Evolutionary conservation across 2,888 invertebrate species (phyloP), one percentile per base, ranked within the genome.

Genomic region (Chalcosyrphus nemorum): DNA sequence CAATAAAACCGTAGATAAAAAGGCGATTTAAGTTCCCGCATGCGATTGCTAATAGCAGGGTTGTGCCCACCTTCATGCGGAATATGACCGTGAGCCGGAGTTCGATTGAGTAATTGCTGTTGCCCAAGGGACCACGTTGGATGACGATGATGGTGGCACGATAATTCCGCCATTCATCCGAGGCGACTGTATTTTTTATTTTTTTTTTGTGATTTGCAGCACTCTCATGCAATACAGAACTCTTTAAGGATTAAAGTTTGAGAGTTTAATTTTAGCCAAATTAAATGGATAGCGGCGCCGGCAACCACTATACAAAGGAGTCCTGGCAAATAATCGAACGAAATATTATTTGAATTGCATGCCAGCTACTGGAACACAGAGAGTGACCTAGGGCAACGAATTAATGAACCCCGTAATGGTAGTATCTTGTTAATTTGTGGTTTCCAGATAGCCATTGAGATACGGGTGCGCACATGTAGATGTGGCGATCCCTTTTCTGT

Each of bases 1-100:
- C 81, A 81, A 81, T 81, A 81, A 76, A 76, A 76, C 70, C 59
- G 56, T 81, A 81, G 81, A 76, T 76, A 81, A 71, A 81, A 76
- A 75, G 35, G 35, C 81, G 65, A 76, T 81, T 65, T 57, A 29
- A 70, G 65, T 65, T 63, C 76, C 43, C 76, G 29, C 81, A 81
- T 81, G 81, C 81, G 76, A 81, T 81, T 70, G 47, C 11, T 56
- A 63, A 75, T 75, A 19, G 63, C 50, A 13, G 57, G 70, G 63
- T 32, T 47, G 27, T 38, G 27, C 32, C 63, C 61, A 17, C 38
- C 27, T 13, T 15, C 15, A 35, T 24, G 24, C 43, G 50, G 56
- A 47, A 45, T 54, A 66, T 68, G 59, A 61, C 75, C 75, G 63
- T 57, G 81, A 75, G 76, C 57, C n/a, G 57, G 61, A n/a, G n/a